Conservation (phyloP, 1,140 invertebrate species). For the Drosophila triauraria region DNA sequence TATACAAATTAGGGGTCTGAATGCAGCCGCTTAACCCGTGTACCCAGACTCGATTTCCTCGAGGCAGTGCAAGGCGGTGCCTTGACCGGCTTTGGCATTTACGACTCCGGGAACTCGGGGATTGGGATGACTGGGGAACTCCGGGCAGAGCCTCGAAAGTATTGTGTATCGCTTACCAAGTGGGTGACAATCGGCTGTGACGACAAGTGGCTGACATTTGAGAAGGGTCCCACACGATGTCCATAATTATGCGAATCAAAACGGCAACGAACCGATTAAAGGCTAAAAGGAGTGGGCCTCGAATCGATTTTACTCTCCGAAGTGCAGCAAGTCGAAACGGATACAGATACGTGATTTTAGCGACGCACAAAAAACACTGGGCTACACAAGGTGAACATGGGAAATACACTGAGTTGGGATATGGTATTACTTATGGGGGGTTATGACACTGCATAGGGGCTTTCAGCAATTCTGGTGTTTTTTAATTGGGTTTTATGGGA, state of each 20-base stretch:
- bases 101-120: background rate
- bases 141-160: background rate
- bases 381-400: background rate
- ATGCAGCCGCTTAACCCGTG: conserved; percentile 19
- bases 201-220: conserved; percentile 43
- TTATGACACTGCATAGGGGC: too few relatives aligned
- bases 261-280: conserved; percentile 8
- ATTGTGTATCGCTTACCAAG: conserved; percentile 10
- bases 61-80: conserved; percentile 35
- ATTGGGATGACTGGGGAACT: too few relatives aligned
- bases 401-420: background rate
- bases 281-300: background rate
- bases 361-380: conserved; percentile 21
- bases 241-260: conserved; percentile 37
- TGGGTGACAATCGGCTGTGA: conserved; percentile 21
- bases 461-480: too few relatives aligned
- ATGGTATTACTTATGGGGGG: background rate
- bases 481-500: too few relatives aligned
- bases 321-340: conserved; percentile 32
- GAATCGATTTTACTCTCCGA: conserved; percentile 23
- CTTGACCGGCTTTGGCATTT: conserved; percentile 33
- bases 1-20: conserved; percentile 15
- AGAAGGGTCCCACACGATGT: conserved; percentile 5
- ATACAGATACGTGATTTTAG: conserved; percentile 19
- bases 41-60: background rate